These are phyloP conservation scores for Acleris laterana DNA, from an alignment of 2,888 invertebrate genomes.

Conservation along the genomic window DNA sequence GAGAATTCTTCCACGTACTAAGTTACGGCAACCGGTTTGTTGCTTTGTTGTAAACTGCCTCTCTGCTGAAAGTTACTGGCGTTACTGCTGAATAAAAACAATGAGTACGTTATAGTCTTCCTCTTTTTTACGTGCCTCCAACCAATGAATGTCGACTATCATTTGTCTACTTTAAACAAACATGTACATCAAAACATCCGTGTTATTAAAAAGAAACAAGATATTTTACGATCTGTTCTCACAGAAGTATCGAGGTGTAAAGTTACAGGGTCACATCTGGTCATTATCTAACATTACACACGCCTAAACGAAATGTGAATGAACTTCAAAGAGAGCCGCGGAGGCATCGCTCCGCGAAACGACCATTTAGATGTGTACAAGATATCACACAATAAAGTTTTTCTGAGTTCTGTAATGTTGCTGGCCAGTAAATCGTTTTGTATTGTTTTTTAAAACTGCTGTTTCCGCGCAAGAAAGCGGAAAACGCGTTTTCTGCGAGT, in stretches of 20 bases:
- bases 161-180: too few relatives aligned
- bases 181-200: neutral
- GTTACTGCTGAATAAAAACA: neutral
- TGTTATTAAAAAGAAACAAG: neutral
- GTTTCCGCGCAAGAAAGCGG: constrained; percentile 58
- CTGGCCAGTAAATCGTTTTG: constrained; percentile 9
- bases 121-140: too few relatives aligned
- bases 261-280: constrained; percentile 27
- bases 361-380: constrained; percentile 42
- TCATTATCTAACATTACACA: constrained; percentile 31
- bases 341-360: constrained; percentile 53
- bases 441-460: constrained; percentile 42
- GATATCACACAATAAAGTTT: constrained; percentile 40
- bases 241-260: constrained; percentile 11
- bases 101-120: too few relatives aligned
- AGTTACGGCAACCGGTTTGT: constrained; percentile 1
- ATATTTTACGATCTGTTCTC: constrained; percentile 28
- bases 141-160: too few relatives aligned
- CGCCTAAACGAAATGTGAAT: constrained; percentile 50
- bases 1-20: constrained; percentile 16
- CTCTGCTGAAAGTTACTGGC: too few relatives aligned
- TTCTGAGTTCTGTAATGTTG: constrained; percentile 16
- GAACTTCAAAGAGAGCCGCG: constrained; percentile 46
- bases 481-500: constrained; percentile 53
- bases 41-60: neutral